These are phyloP conservation scores for Takifugu ocellatus DNA, from an alignment of 2,797 vertebrate genomes.

Conservation along the genomic window DNA sequence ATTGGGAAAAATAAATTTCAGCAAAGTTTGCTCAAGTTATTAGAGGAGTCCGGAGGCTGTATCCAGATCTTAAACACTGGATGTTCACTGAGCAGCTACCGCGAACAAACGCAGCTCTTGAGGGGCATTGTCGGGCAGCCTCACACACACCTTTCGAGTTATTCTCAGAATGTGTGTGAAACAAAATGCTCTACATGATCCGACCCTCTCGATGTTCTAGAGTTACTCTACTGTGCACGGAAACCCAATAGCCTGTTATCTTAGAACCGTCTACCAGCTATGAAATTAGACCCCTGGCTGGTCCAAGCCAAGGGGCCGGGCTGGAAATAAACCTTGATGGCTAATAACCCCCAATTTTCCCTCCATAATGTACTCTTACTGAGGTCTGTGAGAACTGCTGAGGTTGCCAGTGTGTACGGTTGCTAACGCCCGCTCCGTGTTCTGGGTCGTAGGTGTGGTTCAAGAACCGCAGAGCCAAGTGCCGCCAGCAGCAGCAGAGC, in stretches of 20 bases:
- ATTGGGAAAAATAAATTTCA: too few species aligned
- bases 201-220: constrained; percentile 68
- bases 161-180: constrained; percentile 73
- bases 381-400: constrained; percentile 30
- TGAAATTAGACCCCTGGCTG: constrained; percentile 74
- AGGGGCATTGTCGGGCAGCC: constrained; percentile 31
- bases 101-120: constrained; percentile 37
- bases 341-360: constrained; percentile 77
- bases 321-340: constrained; percentile 72
- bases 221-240: constrained; percentile 75
- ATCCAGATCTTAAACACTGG: constrained; percentile 18
- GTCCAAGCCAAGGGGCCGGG: constrained; percentile 65
- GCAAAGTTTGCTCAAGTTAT: too few species aligned
- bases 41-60: not conserved
- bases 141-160: constrained; percentile 55
- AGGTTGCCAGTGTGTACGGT: constrained; percentile 17
- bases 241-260: constrained; percentile 79
- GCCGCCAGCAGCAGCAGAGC: constrained; percentile 91
- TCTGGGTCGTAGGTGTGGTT: constrained; percentile 88
- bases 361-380: constrained; percentile 66
- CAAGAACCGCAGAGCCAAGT: constrained; percentile 96
- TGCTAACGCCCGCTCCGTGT: constrained; percentile 41
- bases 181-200: constrained; percentile 71
- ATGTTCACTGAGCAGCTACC: not conserved
- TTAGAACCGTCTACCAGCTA: constrained; percentile 70